phyloP scores from a whole-genome alignment of 1,140 invertebrate genomes.

The Mactra quadrangularis region DNA sequence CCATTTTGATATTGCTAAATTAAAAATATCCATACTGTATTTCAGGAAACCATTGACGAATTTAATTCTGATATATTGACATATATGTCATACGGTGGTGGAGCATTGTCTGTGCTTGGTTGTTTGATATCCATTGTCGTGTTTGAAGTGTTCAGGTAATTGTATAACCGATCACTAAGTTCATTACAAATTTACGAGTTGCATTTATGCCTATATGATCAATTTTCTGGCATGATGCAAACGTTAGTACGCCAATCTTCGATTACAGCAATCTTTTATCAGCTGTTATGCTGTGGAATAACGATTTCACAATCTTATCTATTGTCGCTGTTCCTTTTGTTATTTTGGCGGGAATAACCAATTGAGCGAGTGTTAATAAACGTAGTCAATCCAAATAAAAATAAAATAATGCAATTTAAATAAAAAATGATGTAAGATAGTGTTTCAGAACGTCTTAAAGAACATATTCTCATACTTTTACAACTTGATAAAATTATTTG shows the following conservation, averaged over 20 bases:
- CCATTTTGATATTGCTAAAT: too few species aligned
- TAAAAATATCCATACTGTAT: too few species aligned
- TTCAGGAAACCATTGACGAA: conserved; percentile 70
- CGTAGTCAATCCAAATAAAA: too few species aligned
- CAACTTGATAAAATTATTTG: too few species aligned
- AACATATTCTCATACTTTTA: too few species aligned
- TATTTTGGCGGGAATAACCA: too few species aligned
- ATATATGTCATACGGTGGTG: conserved; percentile 77
- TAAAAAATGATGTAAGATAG: too few species aligned
- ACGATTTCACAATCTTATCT: not conserved
- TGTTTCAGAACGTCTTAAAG: too few species aligned
- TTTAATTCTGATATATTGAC: conserved; percentile 68
- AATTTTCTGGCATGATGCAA: not conserved
- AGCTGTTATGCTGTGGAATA: not conserved
- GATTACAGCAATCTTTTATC: not conserved
- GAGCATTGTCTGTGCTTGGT: conserved; percentile 72
- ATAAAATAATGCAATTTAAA: too few species aligned
- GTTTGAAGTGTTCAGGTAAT: conserved; percentile 77
- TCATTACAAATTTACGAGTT: not conserved
- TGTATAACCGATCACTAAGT: not conserved
- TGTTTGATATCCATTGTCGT: conserved; percentile 76
- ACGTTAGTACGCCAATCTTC: not conserved
- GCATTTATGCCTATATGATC: not conserved
- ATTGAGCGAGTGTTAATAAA: too few species aligned
- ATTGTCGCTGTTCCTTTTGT: too few species aligned